A percentile compares a stretch with the other conserved stretches of the same genome.
Conservation (phyloP, 2,888 invertebrate genomes). For the Tipula lateralis region DNA sequence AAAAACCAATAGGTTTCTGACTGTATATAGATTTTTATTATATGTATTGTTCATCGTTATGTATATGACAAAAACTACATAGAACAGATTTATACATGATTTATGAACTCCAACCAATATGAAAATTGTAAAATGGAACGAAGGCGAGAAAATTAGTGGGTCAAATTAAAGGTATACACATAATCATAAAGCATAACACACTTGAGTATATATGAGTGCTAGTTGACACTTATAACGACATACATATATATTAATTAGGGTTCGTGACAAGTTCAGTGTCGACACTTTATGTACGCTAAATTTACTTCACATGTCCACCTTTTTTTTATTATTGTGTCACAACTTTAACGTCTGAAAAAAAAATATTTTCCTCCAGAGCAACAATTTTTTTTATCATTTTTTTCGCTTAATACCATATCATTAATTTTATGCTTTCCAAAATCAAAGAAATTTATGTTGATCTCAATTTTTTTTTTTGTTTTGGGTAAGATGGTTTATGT, state of each 20-base stretch:
- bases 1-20: not conserved
- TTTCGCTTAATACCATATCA: not conserved
- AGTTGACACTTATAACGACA: not conserved
- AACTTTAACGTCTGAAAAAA: not conserved
- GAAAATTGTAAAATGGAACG: not conserved
- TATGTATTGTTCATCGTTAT: not conserved
- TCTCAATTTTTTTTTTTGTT: not conserved
- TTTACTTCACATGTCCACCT: not conserved
- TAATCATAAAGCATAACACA: not conserved
- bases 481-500: not conserved
- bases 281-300: not conserved
- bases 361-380: not conserved
- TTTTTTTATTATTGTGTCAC: not conserved
- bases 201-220: not conserved
- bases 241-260: not conserved
- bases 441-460: not conserved
- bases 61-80: not conserved
- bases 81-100: not conserved
- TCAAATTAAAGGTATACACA: not conserved
- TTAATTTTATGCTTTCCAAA: not conserved
- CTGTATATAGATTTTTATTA: not conserved
- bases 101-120: not conserved
- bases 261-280: not conserved
- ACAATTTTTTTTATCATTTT: not conserved
- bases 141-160: not conserved